Evolutionary conservation across 2,113 vertebrate species (phyloP).

Genomic region (Chunga burmeisteri): DNA sequence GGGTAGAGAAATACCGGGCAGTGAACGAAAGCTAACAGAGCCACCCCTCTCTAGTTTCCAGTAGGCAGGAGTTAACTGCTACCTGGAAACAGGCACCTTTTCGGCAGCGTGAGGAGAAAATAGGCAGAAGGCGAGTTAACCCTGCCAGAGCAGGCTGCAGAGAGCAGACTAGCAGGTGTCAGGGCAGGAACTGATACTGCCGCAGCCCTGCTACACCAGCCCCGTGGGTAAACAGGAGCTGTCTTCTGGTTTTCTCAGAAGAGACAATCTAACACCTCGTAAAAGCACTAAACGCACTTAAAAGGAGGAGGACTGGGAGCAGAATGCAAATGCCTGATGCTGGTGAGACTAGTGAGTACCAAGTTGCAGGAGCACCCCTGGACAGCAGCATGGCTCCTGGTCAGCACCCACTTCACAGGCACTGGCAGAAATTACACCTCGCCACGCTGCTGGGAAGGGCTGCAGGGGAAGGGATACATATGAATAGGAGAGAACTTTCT

Average conservation of each 20-base stretch:
- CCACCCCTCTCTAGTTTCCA: neutral
- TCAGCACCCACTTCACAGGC: neutral
- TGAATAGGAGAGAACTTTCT: neutral
- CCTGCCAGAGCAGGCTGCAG: neutral
- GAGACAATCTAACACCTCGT: neutral
- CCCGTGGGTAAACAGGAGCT: neutral
- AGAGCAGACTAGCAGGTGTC: neutral
- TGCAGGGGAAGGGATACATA: neutral
- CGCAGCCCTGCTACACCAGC: neutral
- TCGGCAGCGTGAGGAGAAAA: neutral
- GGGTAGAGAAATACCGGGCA: neutral
- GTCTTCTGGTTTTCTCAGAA: neutral
- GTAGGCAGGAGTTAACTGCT: neutral
- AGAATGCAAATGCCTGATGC: neutral
- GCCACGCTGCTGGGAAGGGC: neutral
- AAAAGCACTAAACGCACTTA: neutral
- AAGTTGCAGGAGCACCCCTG: neutral
- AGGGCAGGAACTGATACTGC: neutral
- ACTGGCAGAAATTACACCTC: neutral
- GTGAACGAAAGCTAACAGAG: neutral
- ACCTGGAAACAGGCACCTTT: neutral
- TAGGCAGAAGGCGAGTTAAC: neutral
- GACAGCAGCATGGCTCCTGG: neutral
- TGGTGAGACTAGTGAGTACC: rapidly evolving
- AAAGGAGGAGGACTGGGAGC: neutral